Evolutionary conservation across 2,888 invertebrate species (phyloP).

Genomic region (Malachius bipustulatus): DNA sequence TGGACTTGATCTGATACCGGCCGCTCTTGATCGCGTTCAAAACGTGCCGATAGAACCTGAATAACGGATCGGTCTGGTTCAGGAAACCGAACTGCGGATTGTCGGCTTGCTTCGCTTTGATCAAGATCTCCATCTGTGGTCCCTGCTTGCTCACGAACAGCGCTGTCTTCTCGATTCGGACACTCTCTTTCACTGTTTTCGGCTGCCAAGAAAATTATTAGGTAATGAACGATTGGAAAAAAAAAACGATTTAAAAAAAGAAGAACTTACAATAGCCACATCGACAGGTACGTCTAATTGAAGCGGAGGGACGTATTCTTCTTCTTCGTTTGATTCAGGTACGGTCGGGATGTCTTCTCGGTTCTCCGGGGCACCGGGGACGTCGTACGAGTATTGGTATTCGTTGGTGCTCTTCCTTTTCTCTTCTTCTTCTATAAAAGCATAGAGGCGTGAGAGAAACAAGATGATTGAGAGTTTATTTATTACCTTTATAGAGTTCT

Average conservation of each 20-base stretch:
- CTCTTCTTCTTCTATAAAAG: constrained; percentile 73
- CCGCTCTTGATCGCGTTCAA: constrained; percentile 56
- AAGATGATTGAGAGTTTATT: not conserved
- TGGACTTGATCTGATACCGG: constrained; percentile 41
- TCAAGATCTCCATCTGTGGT: constrained; percentile 95
- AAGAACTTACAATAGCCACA: constrained; percentile 51
- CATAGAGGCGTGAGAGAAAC: not conserved
- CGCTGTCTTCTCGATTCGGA: constrained; percentile 91
- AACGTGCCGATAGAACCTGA: constrained; percentile 81
- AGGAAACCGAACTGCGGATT: constrained; percentile 92
- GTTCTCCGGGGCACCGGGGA: constrained; percentile 37
- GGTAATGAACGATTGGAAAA: not conserved
- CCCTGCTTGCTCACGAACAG: constrained; percentile 82
- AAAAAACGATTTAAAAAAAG: not conserved
- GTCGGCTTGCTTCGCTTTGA: constrained; percentile 92
- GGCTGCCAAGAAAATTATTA: constrained; percentile 48
- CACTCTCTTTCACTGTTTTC: constrained; percentile 73
- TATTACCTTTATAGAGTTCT: constrained; percentile 76
- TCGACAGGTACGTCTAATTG: constrained; percentile 66
- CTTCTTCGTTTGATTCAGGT: constrained; percentile 50
- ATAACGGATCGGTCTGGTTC: constrained; percentile 68
- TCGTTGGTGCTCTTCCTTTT: constrained; percentile 68
- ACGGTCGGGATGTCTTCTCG: constrained; percentile 33
- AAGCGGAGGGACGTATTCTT: constrained; percentile 60
- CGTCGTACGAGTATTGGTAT: constrained; percentile 66